phyloP scores from a whole-genome alignment of 1,140 invertebrate species.

The Pomacea maculata region DNA sequence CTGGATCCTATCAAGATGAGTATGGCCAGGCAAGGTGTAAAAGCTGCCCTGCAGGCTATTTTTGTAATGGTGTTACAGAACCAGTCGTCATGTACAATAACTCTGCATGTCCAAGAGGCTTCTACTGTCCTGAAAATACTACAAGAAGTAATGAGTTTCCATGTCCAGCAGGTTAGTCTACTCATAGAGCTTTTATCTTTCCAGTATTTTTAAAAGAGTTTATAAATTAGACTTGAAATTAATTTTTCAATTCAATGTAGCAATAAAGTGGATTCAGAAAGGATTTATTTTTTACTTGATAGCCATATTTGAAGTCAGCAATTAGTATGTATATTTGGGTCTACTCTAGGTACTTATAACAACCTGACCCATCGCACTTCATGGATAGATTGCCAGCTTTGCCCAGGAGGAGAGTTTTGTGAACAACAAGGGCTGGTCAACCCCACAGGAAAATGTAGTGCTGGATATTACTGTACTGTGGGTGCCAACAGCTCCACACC shows the following conservation, averaged over 20 bases:
- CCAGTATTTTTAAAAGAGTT: background rate
- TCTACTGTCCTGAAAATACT: slow-evolving; percentile 54
- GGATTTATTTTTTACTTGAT: background rate
- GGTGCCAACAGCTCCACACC: slow-evolving; percentile 56
- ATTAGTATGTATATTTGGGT: background rate
- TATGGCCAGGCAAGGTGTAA: slow-evolving; percentile 50
- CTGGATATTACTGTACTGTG: slow-evolving; percentile 56
- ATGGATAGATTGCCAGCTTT: slow-evolving; percentile 48
- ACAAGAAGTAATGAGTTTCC: slow-evolving; percentile 48
- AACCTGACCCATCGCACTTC: slow-evolving; percentile 51
- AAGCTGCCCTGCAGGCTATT: slow-evolving; percentile 55
- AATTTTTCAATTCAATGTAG: background rate
- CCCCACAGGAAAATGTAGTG: slow-evolving; percentile 50
- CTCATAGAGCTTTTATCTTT: background rate
- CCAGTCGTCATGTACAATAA: slow-evolving; percentile 57
- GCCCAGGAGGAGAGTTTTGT: slow-evolving; percentile 56
- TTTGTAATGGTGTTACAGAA: slow-evolving; percentile 52
- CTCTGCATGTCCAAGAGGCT: slow-evolving; percentile 53
- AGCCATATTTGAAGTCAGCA: background rate
- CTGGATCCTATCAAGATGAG: slow-evolving; percentile 57
- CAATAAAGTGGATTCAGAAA: background rate
- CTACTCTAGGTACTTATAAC: slow-evolving; percentile 51
- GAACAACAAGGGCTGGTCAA: slow-evolving; percentile 43
- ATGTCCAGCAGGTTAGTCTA: slow-evolving; percentile 39
- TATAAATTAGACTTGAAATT: too few species aligned